Evolutionary conservation across 2,888 invertebrate species (phyloP).

Genomic region (Leptinotarsa haldemani): DNA sequence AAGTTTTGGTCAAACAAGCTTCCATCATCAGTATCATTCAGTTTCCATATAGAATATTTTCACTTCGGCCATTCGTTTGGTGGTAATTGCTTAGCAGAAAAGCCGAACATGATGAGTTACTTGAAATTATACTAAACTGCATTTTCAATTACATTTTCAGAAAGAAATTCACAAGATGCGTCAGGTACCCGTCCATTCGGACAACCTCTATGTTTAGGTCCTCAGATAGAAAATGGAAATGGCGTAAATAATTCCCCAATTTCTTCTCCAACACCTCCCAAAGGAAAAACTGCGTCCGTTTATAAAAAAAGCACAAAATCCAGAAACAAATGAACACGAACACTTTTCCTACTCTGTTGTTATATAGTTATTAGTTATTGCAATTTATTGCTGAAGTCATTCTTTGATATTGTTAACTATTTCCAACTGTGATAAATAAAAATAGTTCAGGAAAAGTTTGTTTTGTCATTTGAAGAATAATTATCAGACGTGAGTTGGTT

Average conservation of each 20-base stretch:
- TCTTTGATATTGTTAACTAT: slow-evolving; percentile 50
- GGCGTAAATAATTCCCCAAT: slow-evolving; percentile 56
- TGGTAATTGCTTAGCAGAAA: background rate
- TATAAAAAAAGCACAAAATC: slow-evolving; percentile 47
- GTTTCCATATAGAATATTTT: background rate
- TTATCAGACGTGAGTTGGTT: slow-evolving; percentile 1
- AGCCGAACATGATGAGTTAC: background rate
- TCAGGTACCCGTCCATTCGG: slow-evolving; percentile 69
- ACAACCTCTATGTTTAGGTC: slow-evolving; percentile 79
- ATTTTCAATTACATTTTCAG: slow-evolving; percentile 58
- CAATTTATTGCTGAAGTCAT: slow-evolving; percentile 49
- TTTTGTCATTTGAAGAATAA: slow-evolving; percentile 11
- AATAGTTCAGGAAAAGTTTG: slow-evolving; percentile 37
- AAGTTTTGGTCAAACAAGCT: background rate
- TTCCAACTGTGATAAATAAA: slow-evolving; percentile 63
- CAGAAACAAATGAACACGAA: slow-evolving; percentile 43
- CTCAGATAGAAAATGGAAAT: slow-evolving; percentile 64
- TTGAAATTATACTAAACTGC: slow-evolving; percentile 17
- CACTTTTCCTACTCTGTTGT: slow-evolving; percentile 27
- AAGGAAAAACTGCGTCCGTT: slow-evolving; percentile 53
- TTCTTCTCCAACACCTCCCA: slow-evolving; percentile 62
- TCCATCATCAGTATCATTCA: background rate
- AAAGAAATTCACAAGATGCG: slow-evolving; percentile 64
- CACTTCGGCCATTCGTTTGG: background rate
- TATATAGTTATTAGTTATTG: slow-evolving; percentile 33